phyloP scores from a whole-genome alignment of 2,113 vertebrate genomes.

The Mixornis gularis region DNA sequence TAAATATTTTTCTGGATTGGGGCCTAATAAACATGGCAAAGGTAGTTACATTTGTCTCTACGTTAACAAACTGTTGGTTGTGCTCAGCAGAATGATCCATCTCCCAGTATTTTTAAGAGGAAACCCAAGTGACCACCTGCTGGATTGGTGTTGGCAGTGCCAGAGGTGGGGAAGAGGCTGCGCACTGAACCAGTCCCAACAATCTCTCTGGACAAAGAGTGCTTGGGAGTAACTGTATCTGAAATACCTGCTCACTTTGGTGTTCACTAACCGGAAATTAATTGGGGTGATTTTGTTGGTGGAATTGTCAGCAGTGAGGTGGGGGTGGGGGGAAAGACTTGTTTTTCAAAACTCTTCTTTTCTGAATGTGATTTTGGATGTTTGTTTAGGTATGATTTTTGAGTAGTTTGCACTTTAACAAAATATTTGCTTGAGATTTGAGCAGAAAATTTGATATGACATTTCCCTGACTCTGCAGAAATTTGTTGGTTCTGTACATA shows the following conservation, averaged over 20 bases:
- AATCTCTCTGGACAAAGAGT: accelerated
- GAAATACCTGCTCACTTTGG: not conserved
- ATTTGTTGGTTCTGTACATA: not conserved
- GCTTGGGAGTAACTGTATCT: not conserved
- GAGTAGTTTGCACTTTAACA: constrained; percentile 10
- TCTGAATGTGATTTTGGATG: not conserved
- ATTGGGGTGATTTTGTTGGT: not conserved
- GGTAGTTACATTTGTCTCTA: not conserved
- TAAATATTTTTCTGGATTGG: constrained; percentile 29
- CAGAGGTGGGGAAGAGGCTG: not conserved
- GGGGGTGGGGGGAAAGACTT: not conserved
- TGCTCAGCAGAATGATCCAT: not conserved
- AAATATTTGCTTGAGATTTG: not conserved
- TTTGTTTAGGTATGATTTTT: not conserved
- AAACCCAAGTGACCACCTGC: not conserved
- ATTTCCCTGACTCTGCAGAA: not conserved
- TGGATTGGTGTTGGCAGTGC: not conserved
- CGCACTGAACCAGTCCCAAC: accelerated
- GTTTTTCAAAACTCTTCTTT: not conserved
- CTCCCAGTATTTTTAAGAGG: not conserved
- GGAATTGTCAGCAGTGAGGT: not conserved
- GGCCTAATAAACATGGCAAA: not conserved
- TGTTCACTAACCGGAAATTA: not conserved
- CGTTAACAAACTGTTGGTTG: not conserved
- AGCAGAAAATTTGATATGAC: not conserved